Evolutionary conservation across 2,113 vertebrate genomes (phyloP), one percentile per base, ranked within the genome.

Genomic region (Mixornis gularis): DNA sequence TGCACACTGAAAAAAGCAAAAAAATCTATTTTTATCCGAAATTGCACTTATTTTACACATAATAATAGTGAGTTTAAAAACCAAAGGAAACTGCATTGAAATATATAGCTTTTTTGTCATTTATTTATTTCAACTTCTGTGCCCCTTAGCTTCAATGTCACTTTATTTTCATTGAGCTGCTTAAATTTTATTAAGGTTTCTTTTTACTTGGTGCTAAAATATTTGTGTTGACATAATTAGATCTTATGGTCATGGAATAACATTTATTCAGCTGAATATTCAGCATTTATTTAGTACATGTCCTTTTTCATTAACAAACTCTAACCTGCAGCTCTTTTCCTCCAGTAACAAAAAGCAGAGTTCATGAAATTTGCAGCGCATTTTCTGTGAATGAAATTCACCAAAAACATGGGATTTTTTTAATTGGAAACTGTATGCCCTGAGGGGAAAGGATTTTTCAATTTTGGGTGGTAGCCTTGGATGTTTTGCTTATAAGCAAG

Each of bases 141-240:
- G 58, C 34, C n/a, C 85, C 70, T 59, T 91, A 76, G 52, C 55
- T 85, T 91, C 71, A 83, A 79, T 8, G 5, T 73, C 66, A 82
- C 29, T 87, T 93, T 73, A 51, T 92, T 95, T 84, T 72, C 80
- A 80, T 59, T 59, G 48, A 77, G 27, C 30, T 87, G 30, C 15
- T 64, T 70, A 52, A 89, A 89, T 93, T 92, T 82, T 77, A 85
- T 94, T 90, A 79, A 79, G 9, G 27, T 71, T 94, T 78, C 78
- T 79, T 93, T 95, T 96, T 92, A 83, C 52, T 66, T 89, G 34
- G 52, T 93, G 78, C 9, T 87, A 89, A 93, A 93, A 89, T 85
- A 92, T 93, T 94, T 92, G 48, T 87, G 56, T 91, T 93, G 89
- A 79, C 89, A 71, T 94, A 80, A 94, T 85, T 89, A 82, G 56